Evolutionary conservation across 2,888 invertebrate species (phyloP).

Genomic region (Drosophila recens): DNA sequence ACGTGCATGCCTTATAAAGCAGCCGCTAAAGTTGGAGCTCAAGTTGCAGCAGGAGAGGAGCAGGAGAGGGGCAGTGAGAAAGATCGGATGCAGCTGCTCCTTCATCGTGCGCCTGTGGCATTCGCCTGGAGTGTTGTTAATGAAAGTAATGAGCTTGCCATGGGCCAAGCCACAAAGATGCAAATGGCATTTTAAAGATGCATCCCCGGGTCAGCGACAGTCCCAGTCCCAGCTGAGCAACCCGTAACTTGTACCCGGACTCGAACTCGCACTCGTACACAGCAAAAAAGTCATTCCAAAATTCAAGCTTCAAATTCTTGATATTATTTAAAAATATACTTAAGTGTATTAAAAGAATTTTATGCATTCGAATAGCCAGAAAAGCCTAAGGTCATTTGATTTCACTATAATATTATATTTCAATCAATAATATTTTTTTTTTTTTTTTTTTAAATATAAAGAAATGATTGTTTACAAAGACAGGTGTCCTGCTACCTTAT

Average conservation of each 20-base stretch:
- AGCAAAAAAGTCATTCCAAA: too few relatives aligned
- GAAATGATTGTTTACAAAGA: too few relatives aligned
- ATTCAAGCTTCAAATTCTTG: too few relatives aligned
- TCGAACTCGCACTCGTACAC: background rate
- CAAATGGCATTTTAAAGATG: conserved; percentile 84
- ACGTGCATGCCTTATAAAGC: conserved; percentile 78
- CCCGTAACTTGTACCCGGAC: conserved; percentile 6
- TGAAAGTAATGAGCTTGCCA: conserved; percentile 81
- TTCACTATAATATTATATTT: too few relatives aligned
- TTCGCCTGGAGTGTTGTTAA: conserved; percentile 76
- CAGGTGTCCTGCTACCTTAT: too few relatives aligned
- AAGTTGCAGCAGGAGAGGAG: conserved; percentile 15
- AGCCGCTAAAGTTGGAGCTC: conserved; percentile 32
- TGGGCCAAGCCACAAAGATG: conserved; percentile 80
- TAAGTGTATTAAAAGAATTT: too few relatives aligned
- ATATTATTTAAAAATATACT: too few relatives aligned
- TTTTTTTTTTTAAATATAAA: too few relatives aligned
- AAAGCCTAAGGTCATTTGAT: too few relatives aligned
- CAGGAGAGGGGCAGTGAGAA: conserved; percentile 9
- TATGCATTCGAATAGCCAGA: too few relatives aligned
- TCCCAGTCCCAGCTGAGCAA: background rate
- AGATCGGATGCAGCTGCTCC: conserved; percentile 60
- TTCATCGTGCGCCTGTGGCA: conserved; percentile 63
- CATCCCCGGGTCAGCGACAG: conserved; percentile 71
- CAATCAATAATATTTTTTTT: too few relatives aligned